Evolutionary conservation across 1,140 invertebrate genomes (phyloP), one percentile per base, ranked within the genome.

Genomic region (Orussus abietinus): DNA sequence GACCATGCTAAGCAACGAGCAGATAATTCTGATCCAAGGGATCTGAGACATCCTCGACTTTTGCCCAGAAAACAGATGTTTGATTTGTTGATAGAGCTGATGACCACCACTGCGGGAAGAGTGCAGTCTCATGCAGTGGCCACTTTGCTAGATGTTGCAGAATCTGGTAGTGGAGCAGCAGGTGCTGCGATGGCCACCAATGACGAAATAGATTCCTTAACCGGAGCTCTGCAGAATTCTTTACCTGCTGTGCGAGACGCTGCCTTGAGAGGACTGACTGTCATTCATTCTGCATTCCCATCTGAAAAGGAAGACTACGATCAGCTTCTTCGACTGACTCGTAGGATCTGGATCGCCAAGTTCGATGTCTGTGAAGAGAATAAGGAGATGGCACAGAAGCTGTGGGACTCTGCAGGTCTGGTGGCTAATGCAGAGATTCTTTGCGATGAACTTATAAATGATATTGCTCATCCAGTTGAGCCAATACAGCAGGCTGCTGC

Each of bases 51-150:
- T 72, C 91, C 92, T 0, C 72, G 77, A 35, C 78, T 88, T 28
- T 74, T 96, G 45, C 92, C 93, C 3, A 75, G 85, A 30, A 79
- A 81, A 53, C 81, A 90, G 42, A 86, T 96, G 76, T 83, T 94
- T 51, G 72, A 83, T 30, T 66, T 92, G 11, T 73, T 95, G 6
- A 80, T 95, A 22, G 77, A 90, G 45, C 73, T 95, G 4, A 89
- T 94, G 52, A 81, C 84, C 47, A 80, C 62, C n/a, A 81, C 80
- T 17, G 68, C 61, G 12, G 83, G 81, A 3, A 77, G 84, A 38
- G 72, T 89, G 10, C 88, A 92, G 62, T 81, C 86, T 3, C 80
- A 84, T 51, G 85, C 88, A 2, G 80, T 81, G n/a, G 76, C 77
- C 14, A 84, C 85, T 11, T 66, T 95, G 13, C 59, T 92, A 31